phyloP scores from a whole-genome alignment of 1,140 invertebrate genomes.

The Daktulosphaira vitifoliae region DNA sequence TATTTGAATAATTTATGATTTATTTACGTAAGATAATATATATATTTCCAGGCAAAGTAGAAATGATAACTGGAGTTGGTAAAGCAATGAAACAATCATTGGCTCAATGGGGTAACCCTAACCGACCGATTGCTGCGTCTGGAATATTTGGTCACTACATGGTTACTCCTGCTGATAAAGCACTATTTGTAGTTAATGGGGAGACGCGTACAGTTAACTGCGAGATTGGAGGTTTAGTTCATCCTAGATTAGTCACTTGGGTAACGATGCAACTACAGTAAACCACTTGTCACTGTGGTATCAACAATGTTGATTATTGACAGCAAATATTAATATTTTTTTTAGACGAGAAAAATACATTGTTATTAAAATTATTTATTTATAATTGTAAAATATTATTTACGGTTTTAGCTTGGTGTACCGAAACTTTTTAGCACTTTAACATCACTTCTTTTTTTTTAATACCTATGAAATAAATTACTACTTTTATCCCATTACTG shows the following conservation, averaged over 20 bases:
- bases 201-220: conserved; percentile 66
- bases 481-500: too few relatives aligned
- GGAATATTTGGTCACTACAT: conserved; percentile 65
- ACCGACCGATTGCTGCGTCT: conserved; percentile 59
- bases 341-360: too few relatives aligned
- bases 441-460: too few relatives aligned
- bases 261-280: conserved; percentile 46
- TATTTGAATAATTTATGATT: too few relatives aligned
- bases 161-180: conserved; percentile 62
- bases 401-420: too few relatives aligned
- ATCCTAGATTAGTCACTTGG: conserved; percentile 60
- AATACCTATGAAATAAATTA: too few relatives aligned
- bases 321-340: too few relatives aligned
- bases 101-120: conserved; percentile 58
- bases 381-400: too few relatives aligned
- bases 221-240: conserved; percentile 60
- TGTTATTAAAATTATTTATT: too few relatives aligned
- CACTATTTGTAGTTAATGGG: conserved; percentile 65
- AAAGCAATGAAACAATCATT: conserved; percentile 50
- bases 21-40: too few relatives aligned
- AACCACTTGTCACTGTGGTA: neutral
- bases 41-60: conserved; percentile 60
- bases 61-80: conserved; percentile 67
- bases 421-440: too few relatives aligned
- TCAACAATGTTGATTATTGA: neutral